A percentile compares a stretch with the other conserved stretches of the same genome.
These are phyloP conservation scores for Pachydiplax longipennis DNA, from an alignment of 2,888 invertebrate species.

Conservation along the genomic window DNA sequence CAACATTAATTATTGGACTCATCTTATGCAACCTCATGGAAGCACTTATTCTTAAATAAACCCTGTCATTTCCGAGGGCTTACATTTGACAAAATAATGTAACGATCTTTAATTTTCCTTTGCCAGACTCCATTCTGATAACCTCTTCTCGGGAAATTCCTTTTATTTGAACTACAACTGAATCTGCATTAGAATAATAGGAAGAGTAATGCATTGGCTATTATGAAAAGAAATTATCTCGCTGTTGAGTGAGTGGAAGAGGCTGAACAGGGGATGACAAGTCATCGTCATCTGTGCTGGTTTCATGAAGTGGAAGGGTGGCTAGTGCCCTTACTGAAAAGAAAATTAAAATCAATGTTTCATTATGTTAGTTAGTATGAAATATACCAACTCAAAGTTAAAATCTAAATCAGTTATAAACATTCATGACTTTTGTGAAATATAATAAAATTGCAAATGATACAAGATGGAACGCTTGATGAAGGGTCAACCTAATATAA, in stretches of 20 bases:
- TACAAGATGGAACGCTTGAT: no score
- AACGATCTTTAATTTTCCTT: background rate
- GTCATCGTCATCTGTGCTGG: conserved; percentile 73
- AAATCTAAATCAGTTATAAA: no score
- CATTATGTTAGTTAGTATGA: background rate
- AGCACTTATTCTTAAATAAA: conserved; percentile 36
- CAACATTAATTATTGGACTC: conserved; percentile 36
- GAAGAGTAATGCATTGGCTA: background rate
- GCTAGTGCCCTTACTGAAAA: conserved; percentile 78
- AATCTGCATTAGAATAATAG: background rate
- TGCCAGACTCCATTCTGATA: background rate
- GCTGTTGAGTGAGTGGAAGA: conserved; percentile 84
- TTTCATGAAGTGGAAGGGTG: conserved; percentile 68
- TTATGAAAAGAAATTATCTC: conserved; percentile 78
- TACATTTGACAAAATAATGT: conserved; percentile 24
- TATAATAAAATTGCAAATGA: background rate
- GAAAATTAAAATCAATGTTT: conserved; percentile 45
- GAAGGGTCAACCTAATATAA: no score
- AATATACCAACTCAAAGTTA: no score
- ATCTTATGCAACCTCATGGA: conserved; percentile 40
- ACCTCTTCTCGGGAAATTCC: background rate
- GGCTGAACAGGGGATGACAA: conserved; percentile 75
- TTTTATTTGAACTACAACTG: background rate
- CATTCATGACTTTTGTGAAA: no score
- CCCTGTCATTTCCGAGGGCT: conserved; percentile 41